Conservation (phyloP, 2,888 invertebrate species). For the Drosophila limbata region DNA sequence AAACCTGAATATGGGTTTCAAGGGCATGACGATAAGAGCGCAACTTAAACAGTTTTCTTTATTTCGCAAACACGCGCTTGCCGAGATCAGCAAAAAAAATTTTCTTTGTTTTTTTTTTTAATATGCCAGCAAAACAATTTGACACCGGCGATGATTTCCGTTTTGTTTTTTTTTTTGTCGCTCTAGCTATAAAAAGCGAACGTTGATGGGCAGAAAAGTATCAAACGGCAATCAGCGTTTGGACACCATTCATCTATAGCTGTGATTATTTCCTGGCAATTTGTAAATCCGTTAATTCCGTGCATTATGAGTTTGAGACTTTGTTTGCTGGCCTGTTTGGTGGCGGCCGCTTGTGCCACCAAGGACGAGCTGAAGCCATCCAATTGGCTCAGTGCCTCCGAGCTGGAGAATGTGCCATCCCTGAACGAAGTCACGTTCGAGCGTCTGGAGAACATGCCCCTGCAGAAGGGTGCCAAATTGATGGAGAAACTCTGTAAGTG, state of each 20-base stretch:
- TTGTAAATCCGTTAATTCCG: not conserved
- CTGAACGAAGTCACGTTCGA: conserved; percentile 71
- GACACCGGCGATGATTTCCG: conserved; percentile 33
- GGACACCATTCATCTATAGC: conserved; percentile 55
- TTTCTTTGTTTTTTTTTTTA: not conserved
- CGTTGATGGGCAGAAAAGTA: conserved; percentile 21
- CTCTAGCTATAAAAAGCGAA: conserved; percentile 58
- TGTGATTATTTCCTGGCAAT: not conserved
- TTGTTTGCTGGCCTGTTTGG: conserved; percentile 74
- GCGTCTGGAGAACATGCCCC: conserved; percentile 72
- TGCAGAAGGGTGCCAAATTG: conserved; percentile 71
- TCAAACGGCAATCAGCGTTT: conserved; percentile 74
- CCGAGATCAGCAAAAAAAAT: conserved; percentile 64
- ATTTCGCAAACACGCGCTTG: conserved; percentile 44
- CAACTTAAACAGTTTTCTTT: conserved; percentile 41
- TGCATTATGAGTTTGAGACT: conserved; percentile 61
- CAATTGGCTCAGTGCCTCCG: conserved; percentile 67
- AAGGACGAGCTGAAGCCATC: conserved; percentile 69
- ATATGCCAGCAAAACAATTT: conserved; percentile 15
- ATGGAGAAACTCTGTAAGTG: conserved; percentile 76
- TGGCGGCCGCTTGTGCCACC: conserved; percentile 60
- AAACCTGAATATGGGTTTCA: conserved; percentile 55
- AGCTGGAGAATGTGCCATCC: conserved; percentile 76
- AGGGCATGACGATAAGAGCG: conserved; percentile 48
- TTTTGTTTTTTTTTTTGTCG: not conserved